Evolutionary conservation across 2,888 invertebrate genomes (phyloP), one percentile per base, ranked within the genome.

Genomic region (Drosophila peninsularis): DNA sequence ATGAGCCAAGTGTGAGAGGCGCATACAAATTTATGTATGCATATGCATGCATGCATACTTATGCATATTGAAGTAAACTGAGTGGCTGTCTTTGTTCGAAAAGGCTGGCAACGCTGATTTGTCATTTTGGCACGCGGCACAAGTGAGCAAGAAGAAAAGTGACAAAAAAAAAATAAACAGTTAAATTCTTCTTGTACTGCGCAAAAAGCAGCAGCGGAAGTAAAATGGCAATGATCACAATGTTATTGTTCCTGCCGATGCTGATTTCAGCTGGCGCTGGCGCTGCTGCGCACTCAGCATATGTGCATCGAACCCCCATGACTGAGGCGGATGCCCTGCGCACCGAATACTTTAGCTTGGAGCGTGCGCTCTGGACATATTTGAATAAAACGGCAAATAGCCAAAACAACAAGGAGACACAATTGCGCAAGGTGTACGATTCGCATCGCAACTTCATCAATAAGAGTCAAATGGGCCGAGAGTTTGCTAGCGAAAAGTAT

Each of bases 311-410:
- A n/a, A 61, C 53, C 6, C 65, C 77, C 49, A n/a, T n/a, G n/a
- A 60, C 89, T 49, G 80, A 82, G 75, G 93, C 95, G n/a, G 96
- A 96, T 90, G 90, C 93, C 60, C 89, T 95, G 65, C 94, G 96
- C 34, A 92, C 93, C 17, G 93, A 94, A 55, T 94, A 96, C 82
- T 91, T 95, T 44, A 90, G 92, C 19, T 80, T 95, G 56, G 95
- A 96, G 90, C 77, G 88, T 30, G 78, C 87, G 1, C 77, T 92
- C 6, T 92, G 92, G 92, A 54, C 86, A 27, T 91, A 91, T 76
- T 75, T 92, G 62, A 70, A 78, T 32, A 90, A 88, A 56, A 82
- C 83, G 21, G 70, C 68, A 11, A 75, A 77, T 36, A 87, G 77
- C 19, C 78, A 70, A 62, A 85, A 88, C 7, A 90, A 83, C 47